These are phyloP conservation scores for Phalacrocorax brasilianus DNA, from an alignment of 2,113 vertebrate genomes.

Conservation along the genomic window DNA sequence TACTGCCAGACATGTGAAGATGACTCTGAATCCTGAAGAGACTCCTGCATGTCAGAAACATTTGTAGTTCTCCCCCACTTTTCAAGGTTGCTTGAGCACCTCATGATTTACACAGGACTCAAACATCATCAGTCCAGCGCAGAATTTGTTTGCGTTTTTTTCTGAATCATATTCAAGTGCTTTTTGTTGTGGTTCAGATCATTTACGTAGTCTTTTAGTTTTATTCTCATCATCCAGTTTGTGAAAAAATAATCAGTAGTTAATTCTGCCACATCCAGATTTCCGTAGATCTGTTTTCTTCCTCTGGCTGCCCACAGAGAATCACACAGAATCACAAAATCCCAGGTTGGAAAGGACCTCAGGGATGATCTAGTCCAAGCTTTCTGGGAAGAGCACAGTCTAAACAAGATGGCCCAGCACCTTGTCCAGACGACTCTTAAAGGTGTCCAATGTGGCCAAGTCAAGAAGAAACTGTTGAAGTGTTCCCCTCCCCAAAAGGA, in stretches of 20 bases:
- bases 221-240: background rate
- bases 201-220: background rate
- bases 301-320: background rate
- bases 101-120: background rate
- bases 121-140: background rate
- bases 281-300: background rate
- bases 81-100: background rate
- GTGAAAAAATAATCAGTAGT: background rate
- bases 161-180: background rate
- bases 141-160: background rate
- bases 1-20: background rate
- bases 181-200: background rate
- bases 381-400: no score
- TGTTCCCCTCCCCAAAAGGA: background rate
- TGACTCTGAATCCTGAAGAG: background rate
- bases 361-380: no score
- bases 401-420: no score
- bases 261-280: background rate
- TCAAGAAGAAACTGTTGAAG: background rate
- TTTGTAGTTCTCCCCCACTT: background rate
- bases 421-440: no score
- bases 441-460: no score
- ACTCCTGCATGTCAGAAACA: background rate
- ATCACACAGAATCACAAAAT: no score
- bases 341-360: no score